Base-by-base conservation (phyloP, 2,888 invertebrate genomes). In the Scaptomyza flava region DNA sequence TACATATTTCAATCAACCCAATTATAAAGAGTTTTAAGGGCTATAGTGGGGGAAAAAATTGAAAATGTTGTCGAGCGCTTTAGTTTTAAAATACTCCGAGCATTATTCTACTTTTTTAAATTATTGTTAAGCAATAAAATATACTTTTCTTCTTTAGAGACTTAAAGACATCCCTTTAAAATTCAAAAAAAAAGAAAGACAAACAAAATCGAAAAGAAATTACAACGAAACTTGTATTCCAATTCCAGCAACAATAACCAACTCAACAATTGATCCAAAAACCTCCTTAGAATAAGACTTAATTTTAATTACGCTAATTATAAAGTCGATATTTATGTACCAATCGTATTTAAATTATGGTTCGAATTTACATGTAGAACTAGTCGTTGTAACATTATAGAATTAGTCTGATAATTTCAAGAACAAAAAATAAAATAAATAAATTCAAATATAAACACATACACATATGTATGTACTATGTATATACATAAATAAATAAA, bases 361-460 rank as follows among this genome's bases (percentile, higher is more conserved):
- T 72, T 81, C 81, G 81, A 82, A 82, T 82, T 84, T 82, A 84
- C 60, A 73, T 72, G 62, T 77, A 83, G 62, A 68, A 65, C 52
- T 61, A 72, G 54, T 71, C 51, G 53, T 72, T 81, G 75, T 84
- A 68, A 75, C 53, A 72, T 59, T 68, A 73, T 61, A 67, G 52
- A 48, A 43, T 69, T 69, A 65, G 47, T 74, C 45, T 62, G 31
- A 53, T 56, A 23, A 65, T 62, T 69, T 61, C 11, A 57, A 63
- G 23, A 52, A 48, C 27, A 27, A 59, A 0, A 45, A 43, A 12
- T 34, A 52, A 54, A 50, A 8, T 31, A 36, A 74, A 74, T 62
- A 74, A 70, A 74, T 50, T 48, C 41, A 53, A 46, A 56, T 52
- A 48, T 57, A 46, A 47, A 58, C 36, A 33, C 38, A 46, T 11